Conservation (phyloP, 2,113 vertebrate genomes). For the Phocoena phocoena region DNA sequence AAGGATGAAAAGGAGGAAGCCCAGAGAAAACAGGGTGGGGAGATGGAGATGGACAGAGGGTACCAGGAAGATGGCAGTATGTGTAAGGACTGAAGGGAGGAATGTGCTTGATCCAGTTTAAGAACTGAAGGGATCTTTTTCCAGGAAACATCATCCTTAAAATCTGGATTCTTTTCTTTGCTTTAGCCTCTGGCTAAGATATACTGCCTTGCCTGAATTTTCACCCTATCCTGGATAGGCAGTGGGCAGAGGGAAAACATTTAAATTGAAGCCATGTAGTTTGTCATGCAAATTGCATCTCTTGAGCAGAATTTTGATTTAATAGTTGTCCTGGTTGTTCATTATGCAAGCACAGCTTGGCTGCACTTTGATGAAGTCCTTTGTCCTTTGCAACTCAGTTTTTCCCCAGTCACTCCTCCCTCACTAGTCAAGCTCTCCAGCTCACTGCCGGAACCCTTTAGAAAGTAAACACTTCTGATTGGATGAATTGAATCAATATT, state of each 20-base stretch:
- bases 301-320: conserved; percentile 42
- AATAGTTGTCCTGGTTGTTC: conserved; percentile 31
- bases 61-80: neutral
- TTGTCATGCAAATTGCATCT: conserved; percentile 46
- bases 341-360: conserved; percentile 8
- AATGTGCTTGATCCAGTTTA: neutral
- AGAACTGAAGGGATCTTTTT: neutral
- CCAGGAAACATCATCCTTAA: neutral
- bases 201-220: neutral
- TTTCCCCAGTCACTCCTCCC: neutral
- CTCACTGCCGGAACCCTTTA: neutral
- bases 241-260: neutral
- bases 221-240: neutral
- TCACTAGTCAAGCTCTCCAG: neutral
- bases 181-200: neutral
- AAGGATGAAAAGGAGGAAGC: conserved; percentile 3
- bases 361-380: neutral
- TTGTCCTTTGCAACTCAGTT: conserved; percentile 30
- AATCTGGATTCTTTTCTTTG: conserved; percentile 17
- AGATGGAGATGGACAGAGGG: neutral
- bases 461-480: conserved; percentile 4
- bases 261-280: conserved; percentile 35
- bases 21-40: neutral
- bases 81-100: neutral
- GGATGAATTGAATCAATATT: neutral